phyloP scores from a whole-genome alignment of 2,888 invertebrate species.

The Aphodius sticticus region DNA sequence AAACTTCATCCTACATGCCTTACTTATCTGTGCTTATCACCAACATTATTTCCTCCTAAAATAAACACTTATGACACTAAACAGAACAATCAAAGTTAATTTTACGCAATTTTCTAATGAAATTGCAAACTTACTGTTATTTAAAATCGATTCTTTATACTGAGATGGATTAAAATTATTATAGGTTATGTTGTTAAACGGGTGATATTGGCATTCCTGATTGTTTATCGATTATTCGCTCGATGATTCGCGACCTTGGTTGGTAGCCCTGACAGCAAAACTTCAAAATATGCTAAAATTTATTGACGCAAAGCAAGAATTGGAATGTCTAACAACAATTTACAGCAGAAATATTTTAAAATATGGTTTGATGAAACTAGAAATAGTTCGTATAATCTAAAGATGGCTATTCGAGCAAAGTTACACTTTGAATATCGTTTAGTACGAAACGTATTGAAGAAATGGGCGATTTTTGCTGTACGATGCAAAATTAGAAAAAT shows the following conservation, averaged over 20 bases:
- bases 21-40: background rate
- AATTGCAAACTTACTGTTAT: background rate
- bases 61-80: background rate
- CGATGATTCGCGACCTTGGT: background rate
- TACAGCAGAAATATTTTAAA: slow-evolving; percentile 12
- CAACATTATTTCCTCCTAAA: background rate
- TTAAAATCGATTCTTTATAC: too few species aligned
- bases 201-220: background rate
- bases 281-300: background rate
- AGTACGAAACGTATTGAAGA: background rate
- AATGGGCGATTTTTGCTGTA: background rate
- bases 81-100: background rate
- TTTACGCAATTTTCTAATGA: background rate
- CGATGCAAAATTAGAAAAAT: background rate
- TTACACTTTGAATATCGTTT: slow-evolving; percentile 15
- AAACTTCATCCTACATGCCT: background rate
- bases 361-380: background rate
- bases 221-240: background rate
- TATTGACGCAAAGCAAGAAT: background rate
- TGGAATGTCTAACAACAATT: background rate
- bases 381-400: background rate
- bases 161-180: background rate
- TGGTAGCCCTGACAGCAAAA: background rate
- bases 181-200: background rate
- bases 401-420: slow-evolving; percentile 6